Evolutionary conservation across 1,140 invertebrate genomes (phyloP), one percentile per base, ranked within the genome.

Genomic region (Saccostrea echinata): DNA sequence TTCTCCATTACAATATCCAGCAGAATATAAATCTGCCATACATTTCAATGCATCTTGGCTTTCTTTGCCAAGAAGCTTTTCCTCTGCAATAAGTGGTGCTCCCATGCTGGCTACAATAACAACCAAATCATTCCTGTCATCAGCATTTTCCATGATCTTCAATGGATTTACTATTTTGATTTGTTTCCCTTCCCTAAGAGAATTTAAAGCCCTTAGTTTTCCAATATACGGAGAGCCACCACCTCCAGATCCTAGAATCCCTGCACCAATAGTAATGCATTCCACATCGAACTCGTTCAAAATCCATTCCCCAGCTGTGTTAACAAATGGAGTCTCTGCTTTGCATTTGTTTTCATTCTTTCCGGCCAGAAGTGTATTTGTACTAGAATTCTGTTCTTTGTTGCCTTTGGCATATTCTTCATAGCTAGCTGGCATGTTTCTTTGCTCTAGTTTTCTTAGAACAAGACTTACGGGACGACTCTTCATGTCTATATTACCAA

Each of bases 181-280:
- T 85, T 86, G 87, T 86, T 93, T 92, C 0, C 94, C 94, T 55
- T 91, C 83, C 51, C 83, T 83, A 3, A 94, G 33, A 24, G 89
- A 85, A 51, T 86, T 87, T 0, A 91, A 76, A 3, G 92, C 91
- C 33, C 91, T 35, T 1, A 93, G 64, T 82, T 89, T 86, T 4
- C 91, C 93, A 13, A 94, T 24, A 86, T 94, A 88, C 8, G 94
- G 92, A 64, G 86, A 92, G 13, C 92, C 93, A 12, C 94, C 94
- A 11, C 94, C 94, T 12, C 94, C 94, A 88, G 92, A 93, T 8
- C 93, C 94, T 11, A 94, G 85, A 43, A 94, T 93, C 1, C 93
- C 94, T 2, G 93, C 92, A 13, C 94, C 94, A 18, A 93, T 88
- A 55, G 85, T 90, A 33, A 94, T 92, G 57, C 93, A 94, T 82